A percentile compares a stretch with the other conserved stretches of the same genome.
Conservation (phyloP, 2,113 vertebrate genomes). For the Nyctereutes procyonoides region DNA sequence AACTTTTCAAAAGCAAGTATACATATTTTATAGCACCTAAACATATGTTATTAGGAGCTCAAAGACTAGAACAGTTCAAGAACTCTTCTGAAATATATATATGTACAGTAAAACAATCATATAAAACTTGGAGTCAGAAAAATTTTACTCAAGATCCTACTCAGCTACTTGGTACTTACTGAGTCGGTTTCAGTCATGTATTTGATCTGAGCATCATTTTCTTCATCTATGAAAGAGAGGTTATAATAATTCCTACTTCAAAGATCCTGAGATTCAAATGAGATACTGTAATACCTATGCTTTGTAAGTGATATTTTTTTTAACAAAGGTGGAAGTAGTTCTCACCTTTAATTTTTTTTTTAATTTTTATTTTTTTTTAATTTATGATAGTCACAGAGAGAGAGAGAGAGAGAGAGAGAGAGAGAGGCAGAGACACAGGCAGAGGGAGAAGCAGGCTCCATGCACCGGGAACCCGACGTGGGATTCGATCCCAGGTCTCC, state of each 20-base stretch:
- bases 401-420: too few relatives aligned
- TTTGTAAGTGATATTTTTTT: neutral
- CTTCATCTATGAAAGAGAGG: neutral
- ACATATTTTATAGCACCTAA: neutral
- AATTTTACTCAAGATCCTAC: neutral
- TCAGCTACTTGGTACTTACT: neutral
- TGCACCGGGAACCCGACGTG: too few relatives aligned
- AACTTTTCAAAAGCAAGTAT: neutral
- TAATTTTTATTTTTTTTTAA: too few relatives aligned
- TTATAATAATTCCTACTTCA: neutral
- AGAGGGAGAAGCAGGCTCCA: too few relatives aligned
- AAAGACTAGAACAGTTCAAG: neutral
- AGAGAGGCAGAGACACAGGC: too few relatives aligned
- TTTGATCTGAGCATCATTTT: neutral
- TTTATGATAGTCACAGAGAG: too few relatives aligned
- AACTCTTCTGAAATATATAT: neutral
- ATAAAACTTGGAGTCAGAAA: neutral
- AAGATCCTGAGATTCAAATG: conserved; percentile 56
- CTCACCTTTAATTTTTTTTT: too few relatives aligned
- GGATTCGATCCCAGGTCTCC: too few relatives aligned
- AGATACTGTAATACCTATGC: neutral
- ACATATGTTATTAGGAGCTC: neutral
- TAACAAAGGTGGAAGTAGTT: too few relatives aligned
- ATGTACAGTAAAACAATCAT: neutral
- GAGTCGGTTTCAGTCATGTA: neutral